Percentiles rank a stretch among this genome's conserved stretches.
These are phyloP conservation scores for Pelochelys cantorii DNA, from an alignment of 2,797 vertebrate species.

Conservation along the genomic window DNA sequence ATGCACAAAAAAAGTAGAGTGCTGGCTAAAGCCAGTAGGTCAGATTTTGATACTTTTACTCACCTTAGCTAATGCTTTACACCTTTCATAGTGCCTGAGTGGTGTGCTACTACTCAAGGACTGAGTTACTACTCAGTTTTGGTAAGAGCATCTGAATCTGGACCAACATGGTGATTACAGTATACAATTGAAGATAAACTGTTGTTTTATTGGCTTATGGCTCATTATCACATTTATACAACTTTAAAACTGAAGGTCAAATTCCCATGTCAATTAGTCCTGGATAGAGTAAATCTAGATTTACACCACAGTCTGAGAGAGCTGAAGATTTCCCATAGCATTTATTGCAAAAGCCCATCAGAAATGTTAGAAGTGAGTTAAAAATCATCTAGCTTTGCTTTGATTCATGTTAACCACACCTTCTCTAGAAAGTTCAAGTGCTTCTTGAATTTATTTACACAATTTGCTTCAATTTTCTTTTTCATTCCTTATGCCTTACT, in stretches of 20 bases:
- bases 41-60: neutral
- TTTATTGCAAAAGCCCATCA: neutral
- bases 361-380: neutral
- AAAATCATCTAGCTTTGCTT: neutral
- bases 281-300: neutral
- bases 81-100: neutral
- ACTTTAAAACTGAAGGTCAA: neutral
- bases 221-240: neutral
- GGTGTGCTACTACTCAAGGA: neutral
- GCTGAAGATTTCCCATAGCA: neutral
- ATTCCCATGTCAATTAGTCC: fast-evolving
- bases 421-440: neutral
- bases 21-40: neutral
- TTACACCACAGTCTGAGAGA: neutral
- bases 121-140: neutral
- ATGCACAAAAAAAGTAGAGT: neutral
- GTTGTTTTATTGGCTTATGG: neutral
- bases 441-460: neutral
- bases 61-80: neutral
- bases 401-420: neutral
- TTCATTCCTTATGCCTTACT: neutral
- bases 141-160: neutral
- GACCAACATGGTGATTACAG: neutral
- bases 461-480: fast-evolving
- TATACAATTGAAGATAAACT: neutral